Percentiles rank a stretch among this genome's conserved stretches.
phyloP scores from a whole-genome alignment of 2,888 invertebrate genomes.

The Orgyia antiqua region DNA sequence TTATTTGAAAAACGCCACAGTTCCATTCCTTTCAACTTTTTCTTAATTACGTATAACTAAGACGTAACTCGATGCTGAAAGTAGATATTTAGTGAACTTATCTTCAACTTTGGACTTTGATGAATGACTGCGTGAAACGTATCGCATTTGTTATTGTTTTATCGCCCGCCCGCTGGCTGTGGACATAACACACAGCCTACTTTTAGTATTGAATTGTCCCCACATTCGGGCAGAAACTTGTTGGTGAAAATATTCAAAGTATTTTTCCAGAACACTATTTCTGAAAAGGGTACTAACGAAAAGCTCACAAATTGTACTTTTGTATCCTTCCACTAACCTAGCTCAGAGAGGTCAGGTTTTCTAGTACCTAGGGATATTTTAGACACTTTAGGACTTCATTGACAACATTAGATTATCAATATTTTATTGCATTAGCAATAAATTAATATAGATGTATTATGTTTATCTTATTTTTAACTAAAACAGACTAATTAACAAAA shows the following conservation, averaged over 20 bases:
- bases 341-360: no score
- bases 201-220: constrained; percentile 16
- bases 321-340: no score
- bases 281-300: no score
- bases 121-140: constrained; percentile 55
- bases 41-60: constrained; percentile 73
- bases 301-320: no score
- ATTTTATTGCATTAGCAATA: background rate
- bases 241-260: no score
- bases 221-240: constrained; percentile 9
- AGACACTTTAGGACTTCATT: no score
- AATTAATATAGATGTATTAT: no score
- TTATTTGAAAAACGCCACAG: constrained; percentile 46
- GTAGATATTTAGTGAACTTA: constrained; percentile 63
- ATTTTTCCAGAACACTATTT: no score
- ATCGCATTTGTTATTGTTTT: constrained; percentile 39
- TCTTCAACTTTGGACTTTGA: constrained; percentile 59
- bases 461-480: no score
- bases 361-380: no score
- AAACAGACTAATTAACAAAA: no score
- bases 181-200: constrained; percentile 8
- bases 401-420: no score
- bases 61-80: constrained; percentile 71
- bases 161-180: constrained; percentile 35
- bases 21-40: constrained; percentile 58